Percentiles rank a stretch among this genome's conserved stretches.
phyloP scores from a whole-genome alignment of 2,113 vertebrate genomes.

The Pygathrix nemaeus region DNA sequence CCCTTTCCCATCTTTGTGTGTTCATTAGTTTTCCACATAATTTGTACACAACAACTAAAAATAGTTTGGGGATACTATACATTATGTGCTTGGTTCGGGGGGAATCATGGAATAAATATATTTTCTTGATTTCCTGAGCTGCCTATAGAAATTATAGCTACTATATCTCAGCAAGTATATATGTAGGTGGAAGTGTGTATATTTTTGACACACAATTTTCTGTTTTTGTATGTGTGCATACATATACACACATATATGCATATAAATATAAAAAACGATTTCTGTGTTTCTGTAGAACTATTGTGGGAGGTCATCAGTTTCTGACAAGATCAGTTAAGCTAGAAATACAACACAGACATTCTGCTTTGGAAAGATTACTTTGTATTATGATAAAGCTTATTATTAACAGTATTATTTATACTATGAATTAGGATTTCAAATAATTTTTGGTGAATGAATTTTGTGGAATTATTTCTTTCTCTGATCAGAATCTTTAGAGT shows the following conservation, averaged over 20 bases:
- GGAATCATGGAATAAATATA: constrained; percentile 22
- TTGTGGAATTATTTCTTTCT: constrained; percentile 34
- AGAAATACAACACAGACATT: constrained; percentile 40
- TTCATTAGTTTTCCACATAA: constrained; percentile 41
- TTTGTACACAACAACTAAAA: constrained; percentile 23
- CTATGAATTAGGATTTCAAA: constrained; percentile 16
- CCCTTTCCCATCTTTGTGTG: not conserved
- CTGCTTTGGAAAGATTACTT: constrained; percentile 19
- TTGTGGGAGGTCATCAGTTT: not conserved
- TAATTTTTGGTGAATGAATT: constrained; percentile 14
- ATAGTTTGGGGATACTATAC: not conserved
- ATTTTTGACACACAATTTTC: not conserved
- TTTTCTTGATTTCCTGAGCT: constrained; percentile 27
- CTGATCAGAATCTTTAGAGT: constrained; percentile 13
- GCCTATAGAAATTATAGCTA: not conserved
- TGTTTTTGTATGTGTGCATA: not conserved
- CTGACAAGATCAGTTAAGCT: constrained; percentile 9
- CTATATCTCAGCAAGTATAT: not conserved
- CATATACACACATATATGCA: not conserved
- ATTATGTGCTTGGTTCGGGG: not conserved
- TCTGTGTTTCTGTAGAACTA: not conserved
- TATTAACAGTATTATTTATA: not conserved
- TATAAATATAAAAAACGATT: constrained; percentile 16
- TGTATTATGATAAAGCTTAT: constrained; percentile 1
- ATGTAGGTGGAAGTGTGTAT: not conserved